phyloP scores from a whole-genome alignment of 2,888 invertebrate genomes.

The Nemapogon koenigi region DNA sequence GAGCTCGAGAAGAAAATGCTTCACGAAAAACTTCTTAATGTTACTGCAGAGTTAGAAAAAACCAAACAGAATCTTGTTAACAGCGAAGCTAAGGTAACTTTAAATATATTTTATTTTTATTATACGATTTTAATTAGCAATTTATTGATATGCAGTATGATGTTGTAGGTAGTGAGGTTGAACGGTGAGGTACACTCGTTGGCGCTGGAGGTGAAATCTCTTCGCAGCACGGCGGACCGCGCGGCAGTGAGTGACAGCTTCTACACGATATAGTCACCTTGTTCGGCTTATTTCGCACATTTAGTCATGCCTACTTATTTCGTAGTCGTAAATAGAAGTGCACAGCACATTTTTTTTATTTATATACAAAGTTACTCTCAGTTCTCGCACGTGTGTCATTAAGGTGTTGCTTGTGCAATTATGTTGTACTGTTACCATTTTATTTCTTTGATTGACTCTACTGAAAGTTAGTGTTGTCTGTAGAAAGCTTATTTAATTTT shows the following conservation, averaged over 20 bases:
- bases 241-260: slow-evolving; percentile 53
- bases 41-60: slow-evolving; percentile 72
- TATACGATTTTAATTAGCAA: not conserved
- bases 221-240: slow-evolving; percentile 33
- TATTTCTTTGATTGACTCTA: no score
- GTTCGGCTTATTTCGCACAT: no score
- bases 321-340: no score
- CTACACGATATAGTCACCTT: slow-evolving; percentile 54
- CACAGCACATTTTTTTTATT: no score
- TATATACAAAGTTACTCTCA: no score
- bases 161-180: slow-evolving; percentile 60
- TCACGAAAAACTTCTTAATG: slow-evolving; percentile 67
- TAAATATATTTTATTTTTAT: not conserved
- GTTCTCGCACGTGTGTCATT: no score
- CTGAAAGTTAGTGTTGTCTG: no score
- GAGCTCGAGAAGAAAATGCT: slow-evolving; percentile 72
- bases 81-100: slow-evolving; percentile 73
- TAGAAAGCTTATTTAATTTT: no score
- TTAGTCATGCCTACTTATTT: no score
- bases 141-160: not conserved
- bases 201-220: slow-evolving; percentile 66
- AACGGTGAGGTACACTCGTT: slow-evolving; percentile 77
- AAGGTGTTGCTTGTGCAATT: no score
- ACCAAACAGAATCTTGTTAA: slow-evolving; percentile 69
- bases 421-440: no score